These are phyloP conservation scores for Vultur gryphus DNA, from an alignment of 2,797 vertebrate species.

Conservation along the genomic window DNA sequence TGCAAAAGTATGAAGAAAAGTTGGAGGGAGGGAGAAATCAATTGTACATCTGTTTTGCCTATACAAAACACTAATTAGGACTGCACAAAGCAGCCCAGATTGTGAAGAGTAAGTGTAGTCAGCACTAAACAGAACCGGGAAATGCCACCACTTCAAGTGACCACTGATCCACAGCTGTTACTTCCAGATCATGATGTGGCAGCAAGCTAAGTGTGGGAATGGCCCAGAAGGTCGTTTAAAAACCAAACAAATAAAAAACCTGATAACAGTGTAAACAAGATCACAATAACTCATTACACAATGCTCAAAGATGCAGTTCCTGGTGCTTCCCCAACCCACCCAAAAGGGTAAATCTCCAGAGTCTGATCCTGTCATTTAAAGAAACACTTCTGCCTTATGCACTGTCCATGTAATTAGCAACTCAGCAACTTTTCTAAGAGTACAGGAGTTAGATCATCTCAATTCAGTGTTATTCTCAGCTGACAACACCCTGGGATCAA, in stretches of 20 bases:
- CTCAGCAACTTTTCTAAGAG: neutral
- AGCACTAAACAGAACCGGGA: neutral
- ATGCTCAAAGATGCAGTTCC: neutral
- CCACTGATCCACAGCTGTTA: neutral
- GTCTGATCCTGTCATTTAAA: neutral
- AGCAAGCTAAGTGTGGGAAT: neutral
- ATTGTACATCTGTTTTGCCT: neutral
- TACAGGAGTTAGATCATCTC: neutral
- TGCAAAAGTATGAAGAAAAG: neutral
- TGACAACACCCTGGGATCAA: neutral
- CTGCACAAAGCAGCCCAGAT: neutral
- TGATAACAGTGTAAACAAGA: neutral
- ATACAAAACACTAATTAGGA: neutral
- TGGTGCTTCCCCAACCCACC: rapidly evolving
- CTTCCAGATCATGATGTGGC: neutral
- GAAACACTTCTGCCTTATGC: neutral
- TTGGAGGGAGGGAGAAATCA: neutral
- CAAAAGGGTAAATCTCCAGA: neutral
- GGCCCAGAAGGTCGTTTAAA: neutral
- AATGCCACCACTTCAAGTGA: neutral
- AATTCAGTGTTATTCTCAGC: neutral
- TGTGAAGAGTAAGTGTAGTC: neutral
- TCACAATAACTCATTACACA: neutral
- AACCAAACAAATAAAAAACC: neutral
- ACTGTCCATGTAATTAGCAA: neutral